Evolutionary conservation across 2,797 vertebrate genomes (phyloP).

Genomic region (Todus mexicanus): DNA sequence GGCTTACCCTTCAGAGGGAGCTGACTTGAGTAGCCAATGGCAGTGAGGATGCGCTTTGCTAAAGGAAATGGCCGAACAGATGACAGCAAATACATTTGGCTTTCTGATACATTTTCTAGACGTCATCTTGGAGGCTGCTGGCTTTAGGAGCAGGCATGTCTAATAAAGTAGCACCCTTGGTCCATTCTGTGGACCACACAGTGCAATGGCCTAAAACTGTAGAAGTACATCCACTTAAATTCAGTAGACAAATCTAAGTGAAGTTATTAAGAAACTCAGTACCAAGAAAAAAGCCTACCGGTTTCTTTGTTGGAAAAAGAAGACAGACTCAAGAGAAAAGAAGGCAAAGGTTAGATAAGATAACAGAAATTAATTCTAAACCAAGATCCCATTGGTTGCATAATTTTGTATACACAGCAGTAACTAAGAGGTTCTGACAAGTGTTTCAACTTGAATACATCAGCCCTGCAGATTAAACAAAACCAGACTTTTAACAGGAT

Average conservation of each 20-base stretch:
- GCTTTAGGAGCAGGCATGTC: not conserved
- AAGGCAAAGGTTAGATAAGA: not conserved
- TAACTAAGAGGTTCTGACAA: not conserved
- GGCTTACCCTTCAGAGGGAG: not conserved
- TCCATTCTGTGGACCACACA: rapidly evolving
- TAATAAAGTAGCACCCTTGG: not conserved
- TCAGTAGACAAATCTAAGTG: not conserved
- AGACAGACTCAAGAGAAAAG: not conserved
- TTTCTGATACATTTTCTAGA: not conserved
- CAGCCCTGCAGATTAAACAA: not conserved
- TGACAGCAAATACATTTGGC: not conserved
- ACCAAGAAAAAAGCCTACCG: not conserved
- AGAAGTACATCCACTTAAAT: not conserved
- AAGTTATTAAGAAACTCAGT: not conserved
- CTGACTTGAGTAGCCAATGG: not conserved
- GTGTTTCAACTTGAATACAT: not conserved
- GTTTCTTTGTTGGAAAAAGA: not conserved
- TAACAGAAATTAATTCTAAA: not conserved
- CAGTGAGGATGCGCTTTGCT: not conserved
- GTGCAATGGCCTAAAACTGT: not conserved
- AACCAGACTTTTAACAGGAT: not conserved
- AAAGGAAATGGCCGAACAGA: not conserved
- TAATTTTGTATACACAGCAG: not conserved
- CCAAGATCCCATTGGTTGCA: not conserved
- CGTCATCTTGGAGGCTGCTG: not conserved